Evolutionary conservation across 2,113 vertebrate species (phyloP), one percentile per base, ranked within the genome.

Genomic region (Ceuthmochares aereus): DNA sequence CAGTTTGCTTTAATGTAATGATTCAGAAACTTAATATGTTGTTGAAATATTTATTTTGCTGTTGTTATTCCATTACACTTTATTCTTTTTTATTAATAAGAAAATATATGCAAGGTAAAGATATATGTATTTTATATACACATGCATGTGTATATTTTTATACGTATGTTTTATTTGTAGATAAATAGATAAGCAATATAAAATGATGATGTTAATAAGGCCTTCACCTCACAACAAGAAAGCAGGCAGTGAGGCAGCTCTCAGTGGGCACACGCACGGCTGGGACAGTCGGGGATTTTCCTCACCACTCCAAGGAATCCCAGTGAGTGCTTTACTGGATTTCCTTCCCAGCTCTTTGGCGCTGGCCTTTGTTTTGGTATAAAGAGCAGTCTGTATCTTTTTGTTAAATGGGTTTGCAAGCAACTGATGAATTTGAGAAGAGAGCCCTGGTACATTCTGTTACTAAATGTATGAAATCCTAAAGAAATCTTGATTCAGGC

Each of bases 41-140:
- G 32, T 21, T 86, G 75, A 74, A 91, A 93, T 95, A 89, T 63
- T 95, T 93, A 83, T 85, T 78, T 32, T 86, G 36, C 20, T 87
- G 34, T 26, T 81, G 37, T 83, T 76, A 54, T 9, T 73, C 49
- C 63, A 36, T 86, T 85, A 23, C 14, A 72, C 34, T 51, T 34
- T 23, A 52, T 62, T 66, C 16, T 0, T 13, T 83, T 92, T 81
- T 86, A 37, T 56, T 91, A 3, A 9, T 32, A 81, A 87, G 74
- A 64, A 87, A 20, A 29, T 74, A 29, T 74, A 66, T 20, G 80
- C 47, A 29, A 73, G 25, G 19, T 90, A 52, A 49, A 84, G 27
- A 52, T 23, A 30, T 14, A 15, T 4, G 12, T 29, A 23, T 55
- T 58, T 59, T 70, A n/a, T 26, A 8, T 27, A 25, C 29, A 63